Evolutionary conservation across 2,113 vertebrate genomes (phyloP).

Genomic region (Psophia crepitans): DNA sequence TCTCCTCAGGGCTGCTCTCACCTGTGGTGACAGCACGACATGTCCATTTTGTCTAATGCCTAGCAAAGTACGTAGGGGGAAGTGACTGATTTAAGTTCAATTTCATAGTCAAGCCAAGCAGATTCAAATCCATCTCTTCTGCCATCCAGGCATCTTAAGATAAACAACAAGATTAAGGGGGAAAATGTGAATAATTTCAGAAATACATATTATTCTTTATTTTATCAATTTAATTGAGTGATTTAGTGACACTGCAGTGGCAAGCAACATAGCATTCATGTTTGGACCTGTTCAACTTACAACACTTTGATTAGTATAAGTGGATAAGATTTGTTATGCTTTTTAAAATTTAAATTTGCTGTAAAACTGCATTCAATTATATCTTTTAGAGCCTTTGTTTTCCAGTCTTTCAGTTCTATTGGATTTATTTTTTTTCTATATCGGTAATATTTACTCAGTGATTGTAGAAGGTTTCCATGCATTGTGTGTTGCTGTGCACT

Average conservation of each 20-base stretch:
- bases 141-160: background rate
- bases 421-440: background rate
- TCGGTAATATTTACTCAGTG: background rate
- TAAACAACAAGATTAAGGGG: background rate
- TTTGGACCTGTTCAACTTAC: slow-evolving; percentile 71
- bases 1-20: no score
- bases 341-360: background rate
- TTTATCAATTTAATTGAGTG: slow-evolving; percentile 27
- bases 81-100: background rate
- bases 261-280: slow-evolving; percentile 75
- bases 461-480: background rate
- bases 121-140: background rate
- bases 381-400: background rate
- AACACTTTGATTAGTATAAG: slow-evolving; percentile 21
- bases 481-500: background rate
- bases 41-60: background rate
- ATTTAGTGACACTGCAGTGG: slow-evolving; percentile 69
- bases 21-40: no score
- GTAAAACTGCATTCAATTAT: background rate
- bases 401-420: background rate
- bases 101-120: background rate
- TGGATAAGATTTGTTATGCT: background rate
- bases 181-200: background rate
- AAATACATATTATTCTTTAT: background rate
- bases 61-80: background rate